These are phyloP conservation scores for Leptopterna dolabrata DNA, from an alignment of 2,888 invertebrate genomes.

Conservation along the genomic window DNA sequence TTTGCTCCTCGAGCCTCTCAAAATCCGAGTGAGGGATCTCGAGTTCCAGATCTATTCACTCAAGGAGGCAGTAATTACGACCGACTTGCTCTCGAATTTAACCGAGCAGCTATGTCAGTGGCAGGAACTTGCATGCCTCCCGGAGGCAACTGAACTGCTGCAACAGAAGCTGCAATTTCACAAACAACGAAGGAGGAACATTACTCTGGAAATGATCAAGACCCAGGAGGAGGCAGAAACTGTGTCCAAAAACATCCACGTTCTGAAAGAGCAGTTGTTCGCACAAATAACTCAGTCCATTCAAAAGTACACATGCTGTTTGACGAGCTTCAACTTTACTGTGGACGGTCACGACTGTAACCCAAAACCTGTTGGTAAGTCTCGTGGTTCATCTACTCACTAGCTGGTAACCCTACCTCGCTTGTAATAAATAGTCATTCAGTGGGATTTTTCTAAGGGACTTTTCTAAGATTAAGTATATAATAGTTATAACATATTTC, in stretches of 20 bases:
- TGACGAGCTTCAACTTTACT: not conserved
- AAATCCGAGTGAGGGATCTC: not conserved
- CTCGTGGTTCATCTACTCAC: too few species aligned
- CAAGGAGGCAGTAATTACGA: not conserved
- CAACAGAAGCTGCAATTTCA: not conserved
- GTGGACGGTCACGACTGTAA: not conserved
- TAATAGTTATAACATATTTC: too few species aligned
- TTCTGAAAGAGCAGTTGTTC: not conserved
- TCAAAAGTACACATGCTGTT: not conserved
- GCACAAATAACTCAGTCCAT: not conserved
- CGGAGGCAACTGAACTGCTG: not conserved
- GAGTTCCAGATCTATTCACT: not conserved
- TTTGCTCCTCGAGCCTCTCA: constrained; percentile 10
- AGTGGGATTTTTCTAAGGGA: too few species aligned
- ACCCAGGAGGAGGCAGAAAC: not conserved
- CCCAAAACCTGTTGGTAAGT: not conserved
- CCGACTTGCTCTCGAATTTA: not conserved
- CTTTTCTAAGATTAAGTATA: too few species aligned
- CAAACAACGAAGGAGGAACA: not conserved
- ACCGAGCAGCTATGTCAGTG: not conserved
- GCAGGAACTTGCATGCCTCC: not conserved
- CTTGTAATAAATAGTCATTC: too few species aligned
- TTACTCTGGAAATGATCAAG: constrained; percentile 11
- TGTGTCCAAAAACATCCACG: not conserved
- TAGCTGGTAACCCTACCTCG: too few species aligned